Base-by-base conservation (phyloP, 1,140 invertebrate genomes). In the Cydia strobilella region DNA sequence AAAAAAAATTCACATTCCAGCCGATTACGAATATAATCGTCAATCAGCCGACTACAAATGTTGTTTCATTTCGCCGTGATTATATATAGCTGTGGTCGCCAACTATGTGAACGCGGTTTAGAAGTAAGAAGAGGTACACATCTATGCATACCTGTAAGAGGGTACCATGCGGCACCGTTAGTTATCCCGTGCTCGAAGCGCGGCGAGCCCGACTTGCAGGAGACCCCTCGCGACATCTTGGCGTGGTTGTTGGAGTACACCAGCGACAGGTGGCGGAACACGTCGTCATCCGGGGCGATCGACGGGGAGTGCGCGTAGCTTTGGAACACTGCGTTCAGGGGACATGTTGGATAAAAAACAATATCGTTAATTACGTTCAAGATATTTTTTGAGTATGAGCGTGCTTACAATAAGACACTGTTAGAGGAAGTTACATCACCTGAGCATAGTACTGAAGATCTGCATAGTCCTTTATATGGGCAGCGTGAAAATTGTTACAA, bases 141-240 rank as follows among this genome's bases (percentile, higher is more conserved):
- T 18, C 13, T n/a, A 73, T 73, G 48, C 13, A 42, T 94, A 91
- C 97, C 98, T 75, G 97, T 97, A 1, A 98, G 91, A 0, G 97
- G 97, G 90, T 98, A 98, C 97, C 97, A 98, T 65, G 96, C 96
- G 1, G 98, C 98, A 5, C 98, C 98, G 84, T 98, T 98, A 13
- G 97, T 98, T 77, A 98, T 98, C 10, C 98, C 98, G 82, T 97
- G 93, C 76, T 95, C 94, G 88, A 98, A 98, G 69, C 94, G 94
- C 4, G 95, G 94, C 77, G 96, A 94, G 62, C 95, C 94, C 74
- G 95, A 94, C 80, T 96, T 96, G 92, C 97, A 98, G 1, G 97
- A 96, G 25, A 96, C 95, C 5, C 97, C 97, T 54, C 95, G 94
- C 65, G 96, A 95, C 97, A 98, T 98, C 77, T 96, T 96, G 45